A percentile compares a stretch with the other conserved stretches of the same genome.
These are phyloP conservation scores for Salvator merianae DNA, from an alignment of 2,113 vertebrate genomes.

Conservation along the genomic window DNA sequence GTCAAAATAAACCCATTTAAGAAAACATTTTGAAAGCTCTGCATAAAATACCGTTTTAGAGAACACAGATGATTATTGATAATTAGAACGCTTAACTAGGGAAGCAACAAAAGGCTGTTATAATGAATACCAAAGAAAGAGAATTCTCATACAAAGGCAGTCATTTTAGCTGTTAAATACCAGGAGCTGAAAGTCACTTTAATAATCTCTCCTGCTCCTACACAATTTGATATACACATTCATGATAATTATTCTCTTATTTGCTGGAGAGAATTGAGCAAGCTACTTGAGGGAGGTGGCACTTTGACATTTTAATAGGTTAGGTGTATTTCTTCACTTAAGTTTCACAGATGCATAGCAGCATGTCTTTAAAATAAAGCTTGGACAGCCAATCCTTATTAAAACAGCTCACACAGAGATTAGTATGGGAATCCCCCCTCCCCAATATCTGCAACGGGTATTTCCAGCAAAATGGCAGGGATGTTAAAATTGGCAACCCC, in stretches of 20 bases:
- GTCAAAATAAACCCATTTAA: conserved; percentile 61
- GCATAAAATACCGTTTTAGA: background rate
- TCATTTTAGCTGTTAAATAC: background rate
- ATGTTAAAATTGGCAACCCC: no score
- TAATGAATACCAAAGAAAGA: conserved; percentile 15
- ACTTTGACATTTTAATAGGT: background rate
- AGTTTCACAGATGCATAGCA: background rate
- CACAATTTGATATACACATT: background rate
- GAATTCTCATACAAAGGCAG: conserved; percentile 34
- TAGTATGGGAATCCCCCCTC: no score
- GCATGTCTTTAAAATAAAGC: background rate
- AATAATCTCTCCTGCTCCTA: background rate
- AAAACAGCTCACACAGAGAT: background rate
- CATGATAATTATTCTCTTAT: background rate
- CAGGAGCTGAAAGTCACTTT: background rate
- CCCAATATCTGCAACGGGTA: no score
- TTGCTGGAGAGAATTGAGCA: conserved; percentile 16
- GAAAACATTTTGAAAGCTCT: conserved; percentile 9
- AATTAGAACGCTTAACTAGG: conserved; percentile 6
- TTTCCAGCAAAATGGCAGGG: no score
- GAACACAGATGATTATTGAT: conserved; percentile 8
- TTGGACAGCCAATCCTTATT: background rate
- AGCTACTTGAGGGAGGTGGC: background rate
- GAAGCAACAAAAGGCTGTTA: conserved; percentile 4
- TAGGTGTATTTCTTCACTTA: background rate